phyloP scores from a whole-genome alignment of 2,888 invertebrate species.

The Oxystoma pomonae region DNA sequence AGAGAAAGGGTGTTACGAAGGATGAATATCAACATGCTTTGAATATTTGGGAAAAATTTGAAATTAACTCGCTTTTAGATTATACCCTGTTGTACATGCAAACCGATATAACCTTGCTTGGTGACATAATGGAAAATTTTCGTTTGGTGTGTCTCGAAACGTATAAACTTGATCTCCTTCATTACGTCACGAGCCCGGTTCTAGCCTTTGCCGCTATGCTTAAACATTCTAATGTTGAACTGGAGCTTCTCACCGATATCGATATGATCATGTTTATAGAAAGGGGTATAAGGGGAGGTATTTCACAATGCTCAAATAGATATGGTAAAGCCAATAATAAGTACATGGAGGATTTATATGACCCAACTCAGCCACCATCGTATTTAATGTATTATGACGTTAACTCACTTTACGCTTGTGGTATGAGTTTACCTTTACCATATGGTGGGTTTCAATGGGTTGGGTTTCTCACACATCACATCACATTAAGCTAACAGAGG shows the following conservation, averaged over 20 bases:
- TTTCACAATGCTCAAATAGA: constrained; percentile 34
- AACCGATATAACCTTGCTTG: constrained; percentile 20
- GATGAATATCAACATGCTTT: constrained; percentile 36
- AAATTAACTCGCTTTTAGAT: constrained; percentile 31
- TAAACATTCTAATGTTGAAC: constrained; percentile 33
- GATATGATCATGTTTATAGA: constrained; percentile 37
- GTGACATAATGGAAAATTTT: constrained; percentile 25
- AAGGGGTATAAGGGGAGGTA: constrained; percentile 35
- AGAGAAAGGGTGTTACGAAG: constrained; percentile 22
- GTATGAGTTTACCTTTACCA: background rate
- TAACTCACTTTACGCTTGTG: constrained; percentile 23
- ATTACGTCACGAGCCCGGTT: constrained; percentile 39
- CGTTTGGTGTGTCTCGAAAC: constrained; percentile 14
- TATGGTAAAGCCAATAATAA: constrained; percentile 40
- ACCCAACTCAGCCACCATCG: constrained; percentile 25
- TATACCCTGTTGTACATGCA: constrained; percentile 30
- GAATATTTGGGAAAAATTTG: constrained; percentile 34
- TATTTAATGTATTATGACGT: constrained; percentile 37
- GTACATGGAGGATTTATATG: constrained; percentile 32
- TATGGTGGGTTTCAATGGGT: background rate
- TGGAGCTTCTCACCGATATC: constrained; percentile 39
- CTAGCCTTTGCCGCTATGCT: constrained; percentile 34
- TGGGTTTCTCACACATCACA: too few species aligned
- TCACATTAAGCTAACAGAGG: too few species aligned
- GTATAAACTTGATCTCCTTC: constrained; percentile 34